Evolutionary conservation across 2,888 invertebrate genomes (phyloP).

Genomic region (Erebia aethiops): DNA sequence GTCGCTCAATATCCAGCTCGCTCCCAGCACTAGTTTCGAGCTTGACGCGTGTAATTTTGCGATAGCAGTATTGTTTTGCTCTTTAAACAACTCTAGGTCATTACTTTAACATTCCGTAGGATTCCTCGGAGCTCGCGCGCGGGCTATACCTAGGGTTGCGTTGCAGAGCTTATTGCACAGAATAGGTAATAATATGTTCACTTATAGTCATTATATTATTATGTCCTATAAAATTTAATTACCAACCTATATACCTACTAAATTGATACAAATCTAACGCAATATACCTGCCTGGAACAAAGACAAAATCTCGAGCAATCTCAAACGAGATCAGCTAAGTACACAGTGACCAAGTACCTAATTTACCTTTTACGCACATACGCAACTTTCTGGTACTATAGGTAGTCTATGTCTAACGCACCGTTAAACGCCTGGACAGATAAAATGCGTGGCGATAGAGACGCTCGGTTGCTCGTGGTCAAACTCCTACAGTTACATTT

Average conservation of each 20-base stretch:
- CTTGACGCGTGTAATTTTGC: too few species aligned
- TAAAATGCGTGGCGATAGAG: not conserved
- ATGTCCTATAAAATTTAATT: not conserved
- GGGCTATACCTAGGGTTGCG: too few species aligned
- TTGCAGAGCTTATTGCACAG: too few species aligned
- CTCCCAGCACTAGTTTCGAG: too few species aligned
- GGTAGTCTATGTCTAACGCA: not conserved
- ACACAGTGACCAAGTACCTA: constrained; percentile 10
- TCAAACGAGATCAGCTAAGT: constrained; percentile 8
- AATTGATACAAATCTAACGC: not conserved
- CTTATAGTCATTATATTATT: too few species aligned
- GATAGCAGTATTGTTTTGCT: too few species aligned
- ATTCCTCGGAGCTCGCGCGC: too few species aligned
- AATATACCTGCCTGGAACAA: constrained; percentile 16
- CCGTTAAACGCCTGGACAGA: not conserved
- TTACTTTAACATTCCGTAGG: too few species aligned
- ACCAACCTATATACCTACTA: not conserved
- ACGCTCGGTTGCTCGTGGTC: not conserved
- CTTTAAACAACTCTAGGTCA: too few species aligned
- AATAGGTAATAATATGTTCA: too few species aligned
- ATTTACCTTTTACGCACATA: constrained; percentile 21
- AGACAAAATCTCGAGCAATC: constrained; percentile 19
- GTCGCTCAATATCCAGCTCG: too few species aligned
- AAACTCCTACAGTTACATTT: not conserved
- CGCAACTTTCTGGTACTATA: constrained; percentile 14